These are phyloP conservation scores for Stenodema calcarata DNA, from an alignment of 2,888 invertebrate genomes.

Conservation along the genomic window DNA sequence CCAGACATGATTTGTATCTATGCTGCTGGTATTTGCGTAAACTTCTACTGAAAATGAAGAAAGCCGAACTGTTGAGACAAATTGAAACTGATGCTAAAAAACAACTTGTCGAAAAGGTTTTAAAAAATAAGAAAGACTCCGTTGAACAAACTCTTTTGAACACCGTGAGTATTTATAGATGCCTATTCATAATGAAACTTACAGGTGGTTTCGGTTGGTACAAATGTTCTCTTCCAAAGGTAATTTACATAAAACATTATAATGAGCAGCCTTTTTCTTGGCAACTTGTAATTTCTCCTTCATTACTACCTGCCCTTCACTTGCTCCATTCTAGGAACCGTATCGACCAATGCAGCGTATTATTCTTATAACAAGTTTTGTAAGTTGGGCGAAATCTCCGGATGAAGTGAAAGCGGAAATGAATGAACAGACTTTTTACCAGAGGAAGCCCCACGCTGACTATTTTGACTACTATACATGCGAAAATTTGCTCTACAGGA, in stretches of 20 bases:
- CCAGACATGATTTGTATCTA: constrained; percentile 24
- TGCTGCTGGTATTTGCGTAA: constrained; percentile 36
- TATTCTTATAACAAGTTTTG: constrained; percentile 25
- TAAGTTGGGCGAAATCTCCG: constrained; percentile 38
- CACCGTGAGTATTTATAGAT: not conserved
- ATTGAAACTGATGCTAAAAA: not conserved
- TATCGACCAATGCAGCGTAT: constrained; percentile 28
- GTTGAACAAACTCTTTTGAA: not conserved
- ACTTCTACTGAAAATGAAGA: constrained; percentile 24
- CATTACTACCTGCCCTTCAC: too few species aligned
- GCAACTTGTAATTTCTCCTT: too few species aligned
- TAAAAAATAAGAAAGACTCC: not conserved
- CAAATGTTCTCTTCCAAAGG: too few species aligned
- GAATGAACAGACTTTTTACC: constrained; percentile 8
- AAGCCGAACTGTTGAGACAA: not conserved
- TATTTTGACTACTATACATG: constrained; percentile 38
- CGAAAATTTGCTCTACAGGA: constrained; percentile 37
- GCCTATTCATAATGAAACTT: too few species aligned
- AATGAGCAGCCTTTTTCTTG: too few species aligned
- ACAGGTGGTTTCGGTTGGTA: too few species aligned
- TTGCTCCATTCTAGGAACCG: not conserved
- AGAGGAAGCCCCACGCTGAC: constrained; percentile 24
- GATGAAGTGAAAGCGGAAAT: constrained; percentile 10
- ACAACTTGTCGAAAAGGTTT: not conserved
- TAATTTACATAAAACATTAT: too few species aligned